Base-by-base conservation (phyloP, 2,113 vertebrate genomes). In the Mastomys coucha region DNA sequence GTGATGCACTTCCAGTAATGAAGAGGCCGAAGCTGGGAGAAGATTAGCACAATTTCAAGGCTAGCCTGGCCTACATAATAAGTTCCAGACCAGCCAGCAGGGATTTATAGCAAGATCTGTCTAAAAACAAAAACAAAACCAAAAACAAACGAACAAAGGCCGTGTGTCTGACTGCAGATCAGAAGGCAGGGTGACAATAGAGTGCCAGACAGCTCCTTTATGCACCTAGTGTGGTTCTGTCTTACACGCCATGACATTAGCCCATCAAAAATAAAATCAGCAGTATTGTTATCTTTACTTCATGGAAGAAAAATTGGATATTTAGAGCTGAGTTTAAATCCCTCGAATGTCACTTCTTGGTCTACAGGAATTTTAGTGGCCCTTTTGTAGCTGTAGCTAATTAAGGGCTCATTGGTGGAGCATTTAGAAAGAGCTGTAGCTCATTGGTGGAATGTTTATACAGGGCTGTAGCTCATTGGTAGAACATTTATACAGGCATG, bases 181-280 rank as follows among this genome's bases (percentile, higher is more conserved):
- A 76, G 72, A 76, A 93, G 88, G 42, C 39, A 82, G 87, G 49
- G n/a, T 73, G 31, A 16, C 56, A 14, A 14, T 19, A 39, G 19
- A 92, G 51, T 93, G 75, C 92, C 72, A 93, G 51, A 73, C 7
- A 8, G 49, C 63, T 88, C 31, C 94, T 86, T 16, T 31, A 36
- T 82, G 28, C 5, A 16, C 28, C 39, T 20, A 5, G 6, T 49
- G 31, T 16, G 72, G 92, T 22, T 82, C 91, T 89, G 10, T 92
- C 33, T 89, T 94, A 80, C 4, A n/a, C 75, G 5, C 51, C 31
- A 69, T 84, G 88, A 58, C 56, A 39, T 73, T 20, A 82, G 70
- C 33, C 49, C 73, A 86, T 49, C 31, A 53, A 89, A 92, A 87
- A 95, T 67, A 84, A 95, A 94, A 84, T 39, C 56, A 78, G 77